A percentile compares a stretch with the other conserved stretches of the same genome.
phyloP scores from a whole-genome alignment of 2,797 vertebrate species.

The Intellagama lesueurii region DNA sequence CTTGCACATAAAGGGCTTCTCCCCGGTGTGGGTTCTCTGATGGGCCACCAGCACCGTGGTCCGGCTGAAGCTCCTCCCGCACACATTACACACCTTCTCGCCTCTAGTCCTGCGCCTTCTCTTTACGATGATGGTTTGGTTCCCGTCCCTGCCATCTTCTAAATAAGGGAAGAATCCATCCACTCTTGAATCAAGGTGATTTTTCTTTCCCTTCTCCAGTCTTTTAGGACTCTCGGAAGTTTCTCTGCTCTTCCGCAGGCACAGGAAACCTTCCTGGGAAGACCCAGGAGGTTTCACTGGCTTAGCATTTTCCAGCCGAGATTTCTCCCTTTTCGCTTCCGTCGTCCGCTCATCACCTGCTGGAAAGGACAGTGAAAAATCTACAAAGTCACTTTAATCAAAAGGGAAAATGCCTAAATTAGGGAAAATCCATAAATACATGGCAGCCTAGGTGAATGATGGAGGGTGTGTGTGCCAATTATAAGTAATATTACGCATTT shows the following conservation, averaged over 20 bases:
- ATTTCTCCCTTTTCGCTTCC: background rate
- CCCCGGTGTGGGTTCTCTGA: slow-evolving; percentile 69
- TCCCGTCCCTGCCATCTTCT: background rate
- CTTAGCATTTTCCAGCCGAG: background rate
- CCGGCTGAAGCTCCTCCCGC: slow-evolving; percentile 73
- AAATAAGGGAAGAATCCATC: background rate
- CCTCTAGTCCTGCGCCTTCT: slow-evolving; percentile 65
- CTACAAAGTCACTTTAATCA: too few species aligned
- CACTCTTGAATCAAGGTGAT: background rate
- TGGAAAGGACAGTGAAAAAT: background rate
- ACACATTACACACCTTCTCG: slow-evolving; percentile 69
- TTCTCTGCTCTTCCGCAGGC: background rate
- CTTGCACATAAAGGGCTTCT: slow-evolving; percentile 36
- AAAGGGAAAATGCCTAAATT: too few species aligned
- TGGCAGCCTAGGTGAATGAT: too few species aligned
- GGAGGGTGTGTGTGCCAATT: too few species aligned
- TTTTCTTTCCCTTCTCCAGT: background rate
- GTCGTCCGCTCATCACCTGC: slow-evolving; percentile 5
- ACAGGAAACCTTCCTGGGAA: background rate
- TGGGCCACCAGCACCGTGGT: slow-evolving; percentile 66
- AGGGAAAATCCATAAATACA: too few species aligned
- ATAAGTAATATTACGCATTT: too few species aligned
- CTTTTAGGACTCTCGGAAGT: background rate
- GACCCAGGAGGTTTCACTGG: background rate
- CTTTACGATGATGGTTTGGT: slow-evolving; percentile 61